phyloP scores from a whole-genome alignment of 1,140 invertebrate genomes.

The Sipha flava region DNA sequence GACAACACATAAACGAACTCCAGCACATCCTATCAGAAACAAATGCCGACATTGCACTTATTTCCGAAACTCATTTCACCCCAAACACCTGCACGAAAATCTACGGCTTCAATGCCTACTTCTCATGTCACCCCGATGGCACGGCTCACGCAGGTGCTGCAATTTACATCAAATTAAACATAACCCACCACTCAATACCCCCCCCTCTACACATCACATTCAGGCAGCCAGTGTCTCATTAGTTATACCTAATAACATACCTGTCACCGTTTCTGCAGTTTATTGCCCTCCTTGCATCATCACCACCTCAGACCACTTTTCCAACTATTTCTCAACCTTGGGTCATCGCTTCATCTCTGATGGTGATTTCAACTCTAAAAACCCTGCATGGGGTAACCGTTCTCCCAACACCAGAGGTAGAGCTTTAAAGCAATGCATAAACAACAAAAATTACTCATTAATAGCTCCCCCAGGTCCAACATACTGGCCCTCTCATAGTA shows the following conservation, averaged over 20 bases:
- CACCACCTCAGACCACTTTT: neutral
- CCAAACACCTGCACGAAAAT: too few relatives aligned
- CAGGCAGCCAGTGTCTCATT: neutral
- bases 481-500: too few relatives aligned
- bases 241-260: neutral
- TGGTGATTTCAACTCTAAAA: neutral
- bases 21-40: too few relatives aligned
- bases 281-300: neutral
- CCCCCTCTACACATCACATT: neutral
- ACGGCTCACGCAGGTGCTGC: too few relatives aligned
- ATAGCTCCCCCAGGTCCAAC: neutral
- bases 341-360: neutral
- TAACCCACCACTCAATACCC: too few relatives aligned
- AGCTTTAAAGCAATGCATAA: neutral
- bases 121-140: too few relatives aligned
- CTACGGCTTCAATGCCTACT: too few relatives aligned
- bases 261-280: neutral
- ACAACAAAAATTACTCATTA: neutral
- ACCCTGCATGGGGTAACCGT: neutral
- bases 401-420: neutral
- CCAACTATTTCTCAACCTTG: neutral
- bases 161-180: too few relatives aligned
- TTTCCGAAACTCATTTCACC: too few relatives aligned
- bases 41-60: too few relatives aligned
- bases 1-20: slow-evolving; percentile 35